A percentile compares a stretch with the other conserved stretches of the same genome.
Conservation (phyloP, 2,797 vertebrate genomes). For the Tangara arthus region DNA sequence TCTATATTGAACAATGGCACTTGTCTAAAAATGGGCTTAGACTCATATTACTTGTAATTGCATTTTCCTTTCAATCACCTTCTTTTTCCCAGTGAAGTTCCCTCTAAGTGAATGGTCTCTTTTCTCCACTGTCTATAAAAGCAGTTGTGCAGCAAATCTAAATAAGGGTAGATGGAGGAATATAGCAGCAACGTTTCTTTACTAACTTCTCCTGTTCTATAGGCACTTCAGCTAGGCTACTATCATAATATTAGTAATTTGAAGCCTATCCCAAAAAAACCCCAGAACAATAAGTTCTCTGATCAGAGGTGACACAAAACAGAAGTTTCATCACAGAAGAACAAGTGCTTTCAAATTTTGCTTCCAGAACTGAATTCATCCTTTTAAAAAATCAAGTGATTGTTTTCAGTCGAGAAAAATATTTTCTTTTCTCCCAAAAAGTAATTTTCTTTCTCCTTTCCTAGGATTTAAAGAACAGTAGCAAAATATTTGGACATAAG, state of each 20-base stretch:
- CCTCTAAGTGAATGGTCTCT: background rate
- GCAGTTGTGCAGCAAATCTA: background rate
- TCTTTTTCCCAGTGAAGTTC: background rate
- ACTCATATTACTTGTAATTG: background rate
- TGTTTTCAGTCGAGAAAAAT: background rate
- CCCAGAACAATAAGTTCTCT: background rate
- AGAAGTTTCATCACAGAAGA: background rate
- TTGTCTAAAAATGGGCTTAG: background rate
- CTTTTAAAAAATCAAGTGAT: background rate
- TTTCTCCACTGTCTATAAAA: background rate
- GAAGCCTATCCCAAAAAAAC: background rate
- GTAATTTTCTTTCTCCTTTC: background rate
- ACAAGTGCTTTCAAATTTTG: rapidly evolving
- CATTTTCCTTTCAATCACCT: background rate
- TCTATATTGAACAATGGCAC: background rate
- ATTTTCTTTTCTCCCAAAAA: background rate
- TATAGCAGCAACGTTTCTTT: background rate
- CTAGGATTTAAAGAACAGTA: background rate
- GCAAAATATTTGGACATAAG: background rate
- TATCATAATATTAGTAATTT: background rate
- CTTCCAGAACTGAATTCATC: background rate
- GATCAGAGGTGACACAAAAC: background rate
- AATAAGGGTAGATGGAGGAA: background rate
- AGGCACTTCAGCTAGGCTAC: background rate
- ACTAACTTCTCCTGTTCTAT: background rate